Base-by-base conservation (phyloP, 2,113 vertebrate genomes). In the Chloropsis hardwickii region DNA sequence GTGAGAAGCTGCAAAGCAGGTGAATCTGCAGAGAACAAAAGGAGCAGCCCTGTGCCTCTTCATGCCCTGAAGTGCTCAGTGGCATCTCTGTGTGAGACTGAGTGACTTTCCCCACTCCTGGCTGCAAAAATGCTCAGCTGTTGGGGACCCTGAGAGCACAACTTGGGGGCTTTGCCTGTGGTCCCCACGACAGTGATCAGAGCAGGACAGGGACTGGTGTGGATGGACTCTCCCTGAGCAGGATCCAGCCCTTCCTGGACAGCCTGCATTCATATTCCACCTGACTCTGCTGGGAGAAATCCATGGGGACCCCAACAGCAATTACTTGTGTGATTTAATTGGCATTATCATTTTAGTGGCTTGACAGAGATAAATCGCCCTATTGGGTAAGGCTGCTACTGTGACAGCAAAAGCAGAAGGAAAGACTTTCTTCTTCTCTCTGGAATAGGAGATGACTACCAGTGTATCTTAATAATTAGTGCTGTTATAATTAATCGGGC, bases 291-390 rank as follows among this genome's bases (percentile, higher is more conserved):
- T 96, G 95, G 96, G 97, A 98, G 97, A 97, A 98, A 97, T 98
- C 98, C 98, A 79, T 25, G 39, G 98, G 96, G 98, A 98, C 97
- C 97, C 95, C 97, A 47, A 97, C 98, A 98, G 98, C 98, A 99
- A 99, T 99, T 98, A 99, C 98, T 98, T 98, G 98, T 98, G 98
- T 97, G 97, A 98, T 99, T 99, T 99, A 99, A 99, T 99, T 99
- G 98, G 98, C 98, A 98, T 99, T 98, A 99, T 99, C 98, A 99
- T 99, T 98, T 99, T 98, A 99, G 98, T 95, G 60, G 97, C 97
- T 97, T 99, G 99, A 99, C 99, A 99, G 98, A 99, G 99, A 99
- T 98, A 98, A 98, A 99, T 99, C 98, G 94, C 98, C 97, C 90
- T 96, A 23, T 95, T 96, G 95, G 96, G 96, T 87, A 82, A 84